These are phyloP conservation scores for Callimorpha dominula DNA, from an alignment of 2,888 invertebrate genomes.

Conservation along the genomic window DNA sequence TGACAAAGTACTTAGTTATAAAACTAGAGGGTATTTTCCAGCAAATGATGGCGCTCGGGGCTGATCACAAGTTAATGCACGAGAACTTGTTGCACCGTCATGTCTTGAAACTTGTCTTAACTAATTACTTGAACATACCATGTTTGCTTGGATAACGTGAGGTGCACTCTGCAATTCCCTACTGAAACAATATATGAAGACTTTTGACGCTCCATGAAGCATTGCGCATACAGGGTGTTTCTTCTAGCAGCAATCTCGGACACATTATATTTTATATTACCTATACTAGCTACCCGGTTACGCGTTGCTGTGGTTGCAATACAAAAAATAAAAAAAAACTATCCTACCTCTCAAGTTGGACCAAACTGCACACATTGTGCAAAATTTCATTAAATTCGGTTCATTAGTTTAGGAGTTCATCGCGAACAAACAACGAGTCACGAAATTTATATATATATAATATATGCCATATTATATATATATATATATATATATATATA, in stretches of 20 bases:
- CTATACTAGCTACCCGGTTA: too few species aligned
- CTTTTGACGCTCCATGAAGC: slow-evolving; percentile 3
- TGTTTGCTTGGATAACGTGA: slow-evolving; percentile 61
- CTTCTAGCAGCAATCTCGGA: not conserved
- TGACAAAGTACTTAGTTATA: slow-evolving; percentile 28
- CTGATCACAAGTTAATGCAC: slow-evolving; percentile 68
- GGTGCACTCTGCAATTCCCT: slow-evolving; percentile 40
- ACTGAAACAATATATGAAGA: slow-evolving; percentile 21
- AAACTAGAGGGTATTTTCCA: slow-evolving; percentile 33
- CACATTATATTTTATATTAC: too few species aligned
- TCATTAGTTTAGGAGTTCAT: too few species aligned
- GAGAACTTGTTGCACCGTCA: slow-evolving; percentile 64
- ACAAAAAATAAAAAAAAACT: too few species aligned
- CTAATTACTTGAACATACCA: slow-evolving; percentile 65
- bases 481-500: too few species aligned
- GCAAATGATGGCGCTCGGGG: slow-evolving; percentile 57
- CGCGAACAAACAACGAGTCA: too few species aligned
- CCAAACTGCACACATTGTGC: too few species aligned
- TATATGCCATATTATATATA: too few species aligned
- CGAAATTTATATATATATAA: too few species aligned
- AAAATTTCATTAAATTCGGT: too few species aligned
- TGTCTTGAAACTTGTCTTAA: slow-evolving; percentile 67
- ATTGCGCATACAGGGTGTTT: not conserved
- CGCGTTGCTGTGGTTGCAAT: too few species aligned
- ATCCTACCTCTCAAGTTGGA: too few species aligned